Percentiles rank a stretch among this genome's conserved stretches.
Evolutionary conservation across 2,113 vertebrate genomes (phyloP).

Genomic region (Thalassoma bifasciatum): DNA sequence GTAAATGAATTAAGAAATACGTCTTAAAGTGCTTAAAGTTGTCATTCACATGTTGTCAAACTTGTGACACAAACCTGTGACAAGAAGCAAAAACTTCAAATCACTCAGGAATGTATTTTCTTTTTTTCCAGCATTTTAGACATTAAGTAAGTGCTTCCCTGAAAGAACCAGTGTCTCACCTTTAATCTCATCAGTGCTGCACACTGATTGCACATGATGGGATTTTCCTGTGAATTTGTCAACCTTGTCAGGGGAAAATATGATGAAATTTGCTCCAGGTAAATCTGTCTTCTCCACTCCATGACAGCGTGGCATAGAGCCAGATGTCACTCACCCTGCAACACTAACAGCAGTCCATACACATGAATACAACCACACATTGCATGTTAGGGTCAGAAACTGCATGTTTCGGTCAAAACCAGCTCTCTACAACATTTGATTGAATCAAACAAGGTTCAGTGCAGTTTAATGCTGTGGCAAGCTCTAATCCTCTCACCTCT

Average conservation of each 20-base stretch:
- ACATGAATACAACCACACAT: conserved; percentile 21
- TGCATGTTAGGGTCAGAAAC: conserved; percentile 57
- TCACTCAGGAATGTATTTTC: conserved; percentile 11
- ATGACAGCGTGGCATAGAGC: conserved; percentile 46
- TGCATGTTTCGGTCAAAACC: conserved; percentile 64
- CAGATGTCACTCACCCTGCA: conserved; percentile 42
- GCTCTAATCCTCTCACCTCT: conserved; percentile 78
- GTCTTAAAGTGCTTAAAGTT: not conserved
- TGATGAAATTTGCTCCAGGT: conserved; percentile 51
- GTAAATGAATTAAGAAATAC: conserved; percentile 17
- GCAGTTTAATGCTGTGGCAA: conserved; percentile 73
- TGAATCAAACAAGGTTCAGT: conserved; percentile 80
- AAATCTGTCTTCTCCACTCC: conserved; percentile 55
- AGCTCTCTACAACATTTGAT: conserved; percentile 74
- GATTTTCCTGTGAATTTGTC: conserved; percentile 76
- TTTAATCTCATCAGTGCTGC: conserved; percentile 72
- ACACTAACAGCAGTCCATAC: conserved; percentile 11
- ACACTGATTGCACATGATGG: conserved; percentile 70
- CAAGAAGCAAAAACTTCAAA: not conserved
- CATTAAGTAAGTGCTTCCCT: conserved; percentile 45
- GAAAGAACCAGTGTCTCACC: conserved; percentile 60
- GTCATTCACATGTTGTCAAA: not conserved
- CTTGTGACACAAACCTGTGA: conserved; percentile 1
- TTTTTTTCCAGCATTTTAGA: conserved; percentile 36
- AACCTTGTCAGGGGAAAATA: conserved; percentile 73